These are phyloP conservation scores for Apocheima hispidaria DNA, from an alignment of 2,888 invertebrate species.

Conservation along the genomic window DNA sequence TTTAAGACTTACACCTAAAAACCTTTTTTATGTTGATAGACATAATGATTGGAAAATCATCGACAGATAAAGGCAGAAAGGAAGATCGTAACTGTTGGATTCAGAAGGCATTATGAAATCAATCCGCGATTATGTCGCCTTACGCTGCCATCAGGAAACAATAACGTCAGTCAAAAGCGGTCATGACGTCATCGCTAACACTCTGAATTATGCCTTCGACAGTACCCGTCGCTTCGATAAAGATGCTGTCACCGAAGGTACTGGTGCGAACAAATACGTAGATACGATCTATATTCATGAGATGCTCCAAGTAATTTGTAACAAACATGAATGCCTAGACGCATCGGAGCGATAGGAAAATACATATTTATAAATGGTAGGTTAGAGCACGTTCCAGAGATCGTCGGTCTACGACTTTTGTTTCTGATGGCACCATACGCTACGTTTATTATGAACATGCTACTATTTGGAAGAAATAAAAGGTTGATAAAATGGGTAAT, in stretches of 20 bases:
- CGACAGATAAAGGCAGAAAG: constrained; percentile 12
- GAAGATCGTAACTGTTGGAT: constrained; percentile 18
- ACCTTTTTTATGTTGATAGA: background rate
- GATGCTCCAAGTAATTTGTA: constrained; percentile 49
- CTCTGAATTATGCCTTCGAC: constrained; percentile 52
- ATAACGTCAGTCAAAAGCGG: constrained; percentile 40
- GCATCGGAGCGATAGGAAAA: constrained; percentile 32
- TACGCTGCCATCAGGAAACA: constrained; percentile 38
- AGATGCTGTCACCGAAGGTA: constrained; percentile 49
- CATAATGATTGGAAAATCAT: constrained; percentile 9
- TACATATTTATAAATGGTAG: constrained; percentile 26
- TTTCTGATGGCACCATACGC: constrained; percentile 20
- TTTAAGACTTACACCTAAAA: background rate
- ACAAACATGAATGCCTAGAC: constrained; percentile 37
- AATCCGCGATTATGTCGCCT: constrained; percentile 28
- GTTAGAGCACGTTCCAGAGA: constrained; percentile 8
- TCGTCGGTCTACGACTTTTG: constrained; percentile 21
- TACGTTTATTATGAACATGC: constrained; percentile 26
- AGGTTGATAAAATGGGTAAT: constrained; percentile 22
- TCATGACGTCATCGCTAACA: constrained; percentile 52
- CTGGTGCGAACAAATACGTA: constrained; percentile 52
- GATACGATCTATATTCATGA: constrained; percentile 61
- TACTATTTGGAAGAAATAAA: constrained; percentile 19
- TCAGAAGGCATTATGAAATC: constrained; percentile 26
- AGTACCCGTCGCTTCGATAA: constrained; percentile 52